Evolutionary conservation across 2,113 vertebrate species (phyloP), one percentile per base, ranked within the genome.

Genomic region (Cricetomys ansorgei): DNA sequence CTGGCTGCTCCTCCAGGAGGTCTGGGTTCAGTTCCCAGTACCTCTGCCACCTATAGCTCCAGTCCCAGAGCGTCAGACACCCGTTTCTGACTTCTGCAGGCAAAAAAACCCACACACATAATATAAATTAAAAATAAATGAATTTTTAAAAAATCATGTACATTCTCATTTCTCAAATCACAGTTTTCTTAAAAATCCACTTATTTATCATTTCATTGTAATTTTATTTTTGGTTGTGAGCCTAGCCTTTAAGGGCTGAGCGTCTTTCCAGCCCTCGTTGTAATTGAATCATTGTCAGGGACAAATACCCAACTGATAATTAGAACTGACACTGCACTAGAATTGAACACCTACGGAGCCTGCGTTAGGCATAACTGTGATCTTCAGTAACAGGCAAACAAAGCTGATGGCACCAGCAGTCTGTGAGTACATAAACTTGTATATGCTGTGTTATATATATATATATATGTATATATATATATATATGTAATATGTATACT

Each of bases 141-240:
- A 72, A 15, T 12, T 11, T 81, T 40, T 59, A 27, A 40, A n/a
- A 40, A 81, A 40, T 59, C 21, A 27, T 59, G 37, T 88, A 73
- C 50, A 81, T 86, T 96, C 77, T 92, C 65, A 89, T 88, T 93
- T 98, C 53, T 76, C 40, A 43, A 23, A 93, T 77, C 40, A 73
- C 16, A 73, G 17, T 48, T 65, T 62, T 87, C 34, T 89, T 76
- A 34, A 75, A 73, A 94, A n/a, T 79, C 45, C 16, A 59, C 34
- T 80, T 95, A 93, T 91, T 12, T 75, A 77, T 65, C 59, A 84
- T 83, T 93, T 86, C 19, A 69, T 62, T 65, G 0, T 90, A 62
- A 50, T 94, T 96, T 95, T 76, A 84, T 25, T 75, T 89, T n/a
- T n/a, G n/a, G n/a, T n/a, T n/a, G n/a, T n/a, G n/a, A n/a, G n/a